Conservation (phyloP, 2,888 invertebrate genomes). For the Bedellia somnulentella region DNA sequence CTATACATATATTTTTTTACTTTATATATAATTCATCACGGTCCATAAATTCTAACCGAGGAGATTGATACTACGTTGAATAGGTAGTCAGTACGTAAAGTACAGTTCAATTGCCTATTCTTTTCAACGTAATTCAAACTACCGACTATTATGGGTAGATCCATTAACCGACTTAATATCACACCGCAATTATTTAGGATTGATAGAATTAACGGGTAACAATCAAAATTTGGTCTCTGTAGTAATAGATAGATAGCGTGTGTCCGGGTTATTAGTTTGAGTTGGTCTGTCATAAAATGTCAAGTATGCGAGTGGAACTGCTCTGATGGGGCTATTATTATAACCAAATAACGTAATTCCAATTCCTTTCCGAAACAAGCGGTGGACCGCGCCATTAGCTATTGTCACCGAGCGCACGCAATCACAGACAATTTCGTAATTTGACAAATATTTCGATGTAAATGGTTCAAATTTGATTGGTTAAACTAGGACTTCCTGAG, state of each 20-base stretch:
- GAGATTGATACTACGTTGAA: too few species aligned
- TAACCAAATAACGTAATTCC: slow-evolving; percentile 30
- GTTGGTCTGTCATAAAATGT: slow-evolving; percentile 54
- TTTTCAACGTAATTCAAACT: too few species aligned
- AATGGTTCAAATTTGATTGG: too few species aligned
- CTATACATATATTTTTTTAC: too few species aligned
- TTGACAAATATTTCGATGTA: too few species aligned
- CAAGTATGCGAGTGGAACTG: slow-evolving; percentile 26
- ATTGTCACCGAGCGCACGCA: slow-evolving; percentile 38
- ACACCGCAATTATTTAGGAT: slow-evolving; percentile 34
- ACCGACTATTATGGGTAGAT: too few species aligned
- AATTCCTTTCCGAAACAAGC: slow-evolving; percentile 35
- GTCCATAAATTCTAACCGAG: too few species aligned
- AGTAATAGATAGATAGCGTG: slow-evolving; percentile 55
- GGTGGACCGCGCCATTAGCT: slow-evolving; percentile 27
- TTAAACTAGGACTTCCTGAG: too few species aligned
- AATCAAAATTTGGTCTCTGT: slow-evolving; percentile 29
- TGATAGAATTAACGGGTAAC: slow-evolving; percentile 39
- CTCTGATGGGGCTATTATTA: slow-evolving; percentile 35
- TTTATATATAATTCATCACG: too few species aligned
- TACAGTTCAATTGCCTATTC: too few species aligned
- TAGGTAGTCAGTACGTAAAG: too few species aligned
- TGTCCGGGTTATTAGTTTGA: slow-evolving; percentile 37
- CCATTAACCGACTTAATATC: too few species aligned
- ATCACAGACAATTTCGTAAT: slow-evolving; percentile 25